Base-by-base conservation (phyloP, 1,140 invertebrate genomes). In the Linepithema humile region DNA sequence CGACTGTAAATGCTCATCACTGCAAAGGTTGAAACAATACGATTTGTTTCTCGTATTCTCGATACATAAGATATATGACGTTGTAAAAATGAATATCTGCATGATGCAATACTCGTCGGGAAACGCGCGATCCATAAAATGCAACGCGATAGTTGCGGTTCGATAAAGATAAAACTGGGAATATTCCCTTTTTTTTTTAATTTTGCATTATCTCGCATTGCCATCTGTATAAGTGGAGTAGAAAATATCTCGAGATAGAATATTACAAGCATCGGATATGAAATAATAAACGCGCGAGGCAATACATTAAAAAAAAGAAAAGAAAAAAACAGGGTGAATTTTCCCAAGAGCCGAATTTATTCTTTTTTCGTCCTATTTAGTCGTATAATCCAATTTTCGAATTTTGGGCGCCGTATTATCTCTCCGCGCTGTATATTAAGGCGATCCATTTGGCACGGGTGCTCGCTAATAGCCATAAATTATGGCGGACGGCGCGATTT, bases 401-500 rank as follows among this genome's bases (percentile, higher is more conserved):
- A 15, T 69, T 43, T 29, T 15, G 40, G 38, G 12, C 73, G 12
- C 15, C 48, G 35, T 59, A 32, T 77, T 77, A 77, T 67, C 60
- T 67, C 15, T 57, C 32, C 17, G 3, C 23, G 35, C 45, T 67
- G 35, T 40, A 55, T 78, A n/a, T 40, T 70, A 15, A 6, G 9
- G 23, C 17, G 75, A 12, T 55, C 35, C 64, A 80, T 69, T 80
- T 80, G 75, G 75, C 75, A 69, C 48, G 17, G n/a, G 9, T 7
- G 9, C 1, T 15, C 29, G 9, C 75, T 40, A 38, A 40, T 55
- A 43, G 7, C 23, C 35, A 26, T 67, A 69, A 69, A 78, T 78
- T 53, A 40, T 7, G 29, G 15, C 15, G 74, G 9, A 53, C 43
- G 62, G 45, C 17, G 26, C 43, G 35, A 20, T 70, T 43, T 75